phyloP scores from a whole-genome alignment of 2,797 vertebrate species.

The Sebastes taczanowskii region DNA sequence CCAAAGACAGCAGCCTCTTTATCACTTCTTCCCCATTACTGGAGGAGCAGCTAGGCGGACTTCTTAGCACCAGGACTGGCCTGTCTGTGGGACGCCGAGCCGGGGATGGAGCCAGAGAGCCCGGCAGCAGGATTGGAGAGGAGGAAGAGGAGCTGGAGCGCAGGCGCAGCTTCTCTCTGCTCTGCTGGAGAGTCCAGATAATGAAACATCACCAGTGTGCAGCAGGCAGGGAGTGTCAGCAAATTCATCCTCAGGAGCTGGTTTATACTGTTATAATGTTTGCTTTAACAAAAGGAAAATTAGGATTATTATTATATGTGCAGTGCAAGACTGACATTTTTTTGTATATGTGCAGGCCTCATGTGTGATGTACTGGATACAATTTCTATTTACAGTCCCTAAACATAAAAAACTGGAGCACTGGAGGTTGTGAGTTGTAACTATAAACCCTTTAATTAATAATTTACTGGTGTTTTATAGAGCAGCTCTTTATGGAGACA shows the following conservation, averaged over 20 bases:
- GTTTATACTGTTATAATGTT: neutral
- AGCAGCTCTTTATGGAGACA: neutral
- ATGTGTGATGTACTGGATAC: neutral
- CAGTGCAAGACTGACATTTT: rapidly evolving
- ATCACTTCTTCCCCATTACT: conserved; percentile 79
- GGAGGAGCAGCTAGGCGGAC: conserved; percentile 68
- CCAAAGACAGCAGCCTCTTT: conserved; percentile 54
- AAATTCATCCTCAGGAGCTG: conserved; percentile 71
- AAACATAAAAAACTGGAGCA: neutral
- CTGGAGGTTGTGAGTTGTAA: neutral
- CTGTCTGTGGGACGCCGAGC: conserved; percentile 79
- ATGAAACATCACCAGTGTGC: conserved; percentile 67
- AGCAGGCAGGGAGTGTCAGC: conserved; percentile 79
- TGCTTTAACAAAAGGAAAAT: too few relatives aligned
- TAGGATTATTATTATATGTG: too few relatives aligned
- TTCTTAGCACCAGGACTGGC: conserved; percentile 67
- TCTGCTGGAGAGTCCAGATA: conserved; percentile 71
- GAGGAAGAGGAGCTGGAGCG: conserved; percentile 70
- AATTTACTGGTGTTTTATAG: neutral
- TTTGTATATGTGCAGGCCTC: neutral
- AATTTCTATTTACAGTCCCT: conserved; percentile 12
- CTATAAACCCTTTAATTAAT: neutral
- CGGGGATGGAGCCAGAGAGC: conserved; percentile 73
- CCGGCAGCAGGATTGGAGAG: conserved; percentile 75
- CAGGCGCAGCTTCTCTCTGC: conserved; percentile 79